Base-by-base conservation (phyloP, 2,888 invertebrate species). In the Bursaphelenchus okinawaensis region DNA sequence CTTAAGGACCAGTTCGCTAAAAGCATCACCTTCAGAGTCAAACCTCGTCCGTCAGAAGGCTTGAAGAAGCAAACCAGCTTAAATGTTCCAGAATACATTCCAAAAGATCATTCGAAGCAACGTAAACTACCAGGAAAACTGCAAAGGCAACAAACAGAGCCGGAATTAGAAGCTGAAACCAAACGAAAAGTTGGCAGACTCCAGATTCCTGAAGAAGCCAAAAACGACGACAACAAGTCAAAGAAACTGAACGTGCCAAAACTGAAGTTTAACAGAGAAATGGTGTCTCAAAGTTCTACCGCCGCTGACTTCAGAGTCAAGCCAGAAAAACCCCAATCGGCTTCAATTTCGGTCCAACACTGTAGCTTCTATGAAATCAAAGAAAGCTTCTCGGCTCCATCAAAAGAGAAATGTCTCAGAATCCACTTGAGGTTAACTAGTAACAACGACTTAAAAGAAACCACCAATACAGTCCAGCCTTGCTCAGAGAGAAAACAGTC, bases 401-500 rank as follows among this genome's bases (percentile, higher is more conserved):
- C 65, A 7, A 68, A 67, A 22, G 76, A 80, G 65, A 77, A 75
- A 63, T 71, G 74, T 31, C 73, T 79, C 22, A 64, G 78, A 8
- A 71, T 78, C 54, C 78, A 80, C 60, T 68, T 80, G 26, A 65
- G 80, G 22, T 68, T 80, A 52, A 80, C 80, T 1, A 75, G 74
- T 60, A 24, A 75, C 62, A 72, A 75, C 16, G 75, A 73, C 9
- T 27, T 52, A 4, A 54, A 50, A 23, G 68, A 52, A 22, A 20
- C 54, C 26, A 28, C 64, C 24, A 26, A 40, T 24, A 65, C 62
- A n/a, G 23, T 63, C 16, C 52, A 59, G 22, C 66, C 66, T 9
- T 40, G 55, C 22, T 63, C 63, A 22, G 62, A 59, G 9, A 27
- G 52, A 52, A 66, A 56, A 23, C 40, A 40, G 7, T n/a, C n/a